A percentile compares a stretch with the other conserved stretches of the same genome.
These are phyloP conservation scores for Euura saliciscinereae DNA, from an alignment of 1,140 invertebrate species.

Conservation along the genomic window DNA sequence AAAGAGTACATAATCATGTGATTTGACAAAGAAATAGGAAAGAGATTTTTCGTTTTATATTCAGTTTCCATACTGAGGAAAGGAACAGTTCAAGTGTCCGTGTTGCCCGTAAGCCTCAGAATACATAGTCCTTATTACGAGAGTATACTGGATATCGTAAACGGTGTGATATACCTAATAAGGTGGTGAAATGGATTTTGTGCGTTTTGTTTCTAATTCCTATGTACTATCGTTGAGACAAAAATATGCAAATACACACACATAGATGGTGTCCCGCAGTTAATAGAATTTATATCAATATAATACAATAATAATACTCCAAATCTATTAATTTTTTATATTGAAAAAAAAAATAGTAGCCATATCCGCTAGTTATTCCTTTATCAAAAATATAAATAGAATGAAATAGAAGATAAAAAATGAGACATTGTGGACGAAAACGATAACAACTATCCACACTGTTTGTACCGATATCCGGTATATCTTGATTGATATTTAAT, in stretches of 20 bases:
- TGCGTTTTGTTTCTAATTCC: background rate
- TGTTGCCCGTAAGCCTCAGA: background rate
- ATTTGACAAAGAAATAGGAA: background rate
- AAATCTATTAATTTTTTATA: background rate
- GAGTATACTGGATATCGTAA: conserved; percentile 13
- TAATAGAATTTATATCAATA: background rate
- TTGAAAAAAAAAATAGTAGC: background rate
- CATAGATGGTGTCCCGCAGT: background rate
- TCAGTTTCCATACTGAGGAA: background rate
- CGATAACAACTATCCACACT: background rate
- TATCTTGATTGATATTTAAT: background rate
- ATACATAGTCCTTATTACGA: background rate
- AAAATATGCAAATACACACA: background rate
- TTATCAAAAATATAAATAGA: background rate
- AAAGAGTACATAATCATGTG: background rate
- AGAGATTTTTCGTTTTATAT: background rate
- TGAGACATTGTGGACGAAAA: background rate
- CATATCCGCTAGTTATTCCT: background rate
- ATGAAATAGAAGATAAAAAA: background rate
- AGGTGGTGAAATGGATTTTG: background rate
- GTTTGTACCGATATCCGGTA: background rate
- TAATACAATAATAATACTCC: background rate
- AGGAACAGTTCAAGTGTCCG: conserved; percentile 9
- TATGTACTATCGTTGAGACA: too few species aligned
- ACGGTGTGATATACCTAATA: background rate